Conservation (phyloP, 2,113 vertebrate genomes). For the Shinisaurus crocodilurus region DNA sequence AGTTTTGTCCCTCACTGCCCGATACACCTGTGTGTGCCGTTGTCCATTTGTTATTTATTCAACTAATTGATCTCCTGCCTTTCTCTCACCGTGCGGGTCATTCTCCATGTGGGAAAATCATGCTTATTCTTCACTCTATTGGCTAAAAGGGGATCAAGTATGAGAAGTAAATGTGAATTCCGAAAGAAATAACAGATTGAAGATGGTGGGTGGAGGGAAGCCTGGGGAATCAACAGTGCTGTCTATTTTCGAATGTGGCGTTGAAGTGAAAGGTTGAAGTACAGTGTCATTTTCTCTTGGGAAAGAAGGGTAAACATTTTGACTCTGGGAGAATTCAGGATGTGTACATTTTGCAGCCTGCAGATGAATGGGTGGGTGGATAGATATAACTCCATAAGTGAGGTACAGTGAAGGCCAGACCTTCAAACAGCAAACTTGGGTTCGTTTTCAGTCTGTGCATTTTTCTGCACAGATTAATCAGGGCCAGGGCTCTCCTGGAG, state of each 20-base stretch:
- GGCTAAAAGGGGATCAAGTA: constrained; percentile 47
- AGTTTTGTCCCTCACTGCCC: neutral
- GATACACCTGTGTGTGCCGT: too few species aligned
- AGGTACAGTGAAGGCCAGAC: neutral
- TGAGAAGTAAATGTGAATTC: constrained; percentile 64
- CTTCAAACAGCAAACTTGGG: neutral
- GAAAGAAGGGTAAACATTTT: constrained; percentile 67
- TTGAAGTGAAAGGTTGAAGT: constrained; percentile 68
- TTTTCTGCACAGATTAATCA: neutral
- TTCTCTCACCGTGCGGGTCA: neutral
- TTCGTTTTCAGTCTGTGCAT: neutral
- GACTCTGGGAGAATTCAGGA: constrained; percentile 68
- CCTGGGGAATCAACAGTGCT: constrained; percentile 62
- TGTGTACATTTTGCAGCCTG: constrained; percentile 52
- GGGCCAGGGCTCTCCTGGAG: neutral
- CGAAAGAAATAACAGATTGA: constrained; percentile 65
- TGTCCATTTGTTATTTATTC: neutral
- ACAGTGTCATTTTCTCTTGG: constrained; percentile 59
- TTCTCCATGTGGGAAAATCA: neutral
- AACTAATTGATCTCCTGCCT: neutral
- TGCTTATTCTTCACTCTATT: neutral
- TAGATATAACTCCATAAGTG: neutral
- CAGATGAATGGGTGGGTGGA: neutral
- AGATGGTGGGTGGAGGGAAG: constrained; percentile 67
- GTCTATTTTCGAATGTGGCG: constrained; percentile 12